Base-by-base conservation (phyloP, 2,113 vertebrate genomes). In the Fulmarus glacialis region DNA sequence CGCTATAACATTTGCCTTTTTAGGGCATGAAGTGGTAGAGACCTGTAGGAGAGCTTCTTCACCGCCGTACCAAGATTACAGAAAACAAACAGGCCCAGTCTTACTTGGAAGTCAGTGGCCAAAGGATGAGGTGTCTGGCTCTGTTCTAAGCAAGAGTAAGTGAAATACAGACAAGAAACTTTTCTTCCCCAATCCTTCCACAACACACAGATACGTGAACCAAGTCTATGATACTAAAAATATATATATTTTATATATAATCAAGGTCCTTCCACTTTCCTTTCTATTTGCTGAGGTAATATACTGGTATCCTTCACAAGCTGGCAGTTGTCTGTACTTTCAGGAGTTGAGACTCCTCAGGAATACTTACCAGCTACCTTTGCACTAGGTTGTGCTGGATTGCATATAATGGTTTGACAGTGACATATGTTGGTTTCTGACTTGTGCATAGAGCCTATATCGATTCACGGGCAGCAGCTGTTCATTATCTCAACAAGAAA, bases 401-500 rank as follows among this genome's bases (percentile, higher is more conserved):
- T 93, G 50, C 36, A 40, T 50, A 12, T 38, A 67, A 34, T 27
- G 43, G 34, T 84, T 78, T 62, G 56, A 52, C 45, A 89, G 38
- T 64, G 59, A 60, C n/a, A 27, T 36, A 23, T 30, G 7, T 45
- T 70, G 45, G 23, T 93, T 92, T 90, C 71, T 81, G 66, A 66
- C 40, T 88, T 78, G 22, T 55, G 9, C 36, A 14, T 56, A 50
- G 34, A 66, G 5, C 9, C 36, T 59, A 1, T 5, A 36, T 86
- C 1, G 8, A 22, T 83, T 82, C 67, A 32, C 29, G 62, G 58
- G 53, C 34, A 58, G 68, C 55, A 94, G 63, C 71, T 74, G 47
- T 77, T 93, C 23, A n/a, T 92, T 89, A 72, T 32, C 56, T 82
- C 60, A 71, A 59, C 21, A 87, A 81, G 40, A 87, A 67, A n/a